Conservation (phyloP, 1,140 invertebrate species). For the Trachymyrmex septentrionalis region DNA sequence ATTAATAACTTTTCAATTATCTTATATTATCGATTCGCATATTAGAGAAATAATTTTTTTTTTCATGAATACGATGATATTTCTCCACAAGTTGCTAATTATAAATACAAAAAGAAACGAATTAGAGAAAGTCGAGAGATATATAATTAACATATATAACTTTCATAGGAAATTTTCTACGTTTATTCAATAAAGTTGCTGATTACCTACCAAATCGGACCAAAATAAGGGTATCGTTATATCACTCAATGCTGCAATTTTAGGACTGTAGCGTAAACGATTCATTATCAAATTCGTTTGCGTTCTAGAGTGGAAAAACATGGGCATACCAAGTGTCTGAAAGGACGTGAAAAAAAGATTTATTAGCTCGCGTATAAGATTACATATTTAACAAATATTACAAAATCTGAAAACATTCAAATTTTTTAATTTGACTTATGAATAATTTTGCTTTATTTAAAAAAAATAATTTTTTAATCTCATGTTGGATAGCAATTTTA, state of each 20-base stretch:
- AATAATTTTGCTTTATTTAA: not conserved
- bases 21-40: not conserved
- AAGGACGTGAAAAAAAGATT: slow-evolving; percentile 6
- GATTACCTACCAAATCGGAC: slow-evolving; percentile 88
- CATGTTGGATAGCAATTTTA: not conserved
- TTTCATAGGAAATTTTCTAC: slow-evolving; percentile 7
- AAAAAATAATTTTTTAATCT: not conserved
- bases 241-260: slow-evolving; percentile 88
- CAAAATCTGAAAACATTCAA: not conserved
- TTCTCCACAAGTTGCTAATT: not conserved
- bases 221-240: slow-evolving; percentile 90
- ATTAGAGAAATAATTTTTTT: not conserved
- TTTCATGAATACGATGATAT: not conserved
- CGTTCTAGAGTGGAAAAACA: slow-evolving; percentile 88
- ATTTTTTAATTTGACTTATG: not conserved
- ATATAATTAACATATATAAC: not conserved
- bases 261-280: slow-evolving; percentile 86
- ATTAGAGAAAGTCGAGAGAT: slow-evolving; percentile 34
- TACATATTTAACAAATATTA: not conserved
- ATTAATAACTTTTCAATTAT: not conserved
- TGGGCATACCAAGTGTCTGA: slow-evolving; percentile 88
- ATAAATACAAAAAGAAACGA: slow-evolving; percentile 8
- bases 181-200: not conserved
- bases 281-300: slow-evolving; percentile 90
- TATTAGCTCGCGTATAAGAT: not conserved